Percentiles rank a stretch among this genome's conserved stretches.
These are phyloP conservation scores for Calidris pygmaea DNA, from an alignment of 2,113 vertebrate genomes.

Conservation along the genomic window DNA sequence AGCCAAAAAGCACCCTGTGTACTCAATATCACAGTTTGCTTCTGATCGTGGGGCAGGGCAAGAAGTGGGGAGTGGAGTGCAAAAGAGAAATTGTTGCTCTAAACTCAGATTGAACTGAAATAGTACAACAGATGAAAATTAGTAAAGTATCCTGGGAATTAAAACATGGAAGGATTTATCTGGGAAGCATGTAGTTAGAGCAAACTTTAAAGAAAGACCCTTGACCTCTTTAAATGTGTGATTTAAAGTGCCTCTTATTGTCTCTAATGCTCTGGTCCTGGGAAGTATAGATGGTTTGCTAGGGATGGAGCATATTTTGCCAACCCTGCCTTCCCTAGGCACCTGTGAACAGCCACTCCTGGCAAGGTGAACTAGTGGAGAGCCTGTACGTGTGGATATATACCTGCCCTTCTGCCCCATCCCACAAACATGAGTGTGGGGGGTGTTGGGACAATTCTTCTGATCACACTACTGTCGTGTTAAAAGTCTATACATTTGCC, in stretches of 20 bases:
- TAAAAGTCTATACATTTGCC: not conserved
- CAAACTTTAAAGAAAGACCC: not conserved
- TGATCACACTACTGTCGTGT: not conserved
- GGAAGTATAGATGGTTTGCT: not conserved
- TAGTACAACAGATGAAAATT: not conserved
- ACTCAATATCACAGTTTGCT: not conserved
- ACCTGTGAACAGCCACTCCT: not conserved
- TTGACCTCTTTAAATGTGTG: not conserved
- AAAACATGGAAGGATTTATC: not conserved
- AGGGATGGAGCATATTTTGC: not conserved
- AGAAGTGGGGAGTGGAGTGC: not conserved
- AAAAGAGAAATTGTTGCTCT: not conserved
- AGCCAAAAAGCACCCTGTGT: not conserved
- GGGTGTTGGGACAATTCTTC: not conserved
- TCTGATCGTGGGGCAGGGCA: not conserved
- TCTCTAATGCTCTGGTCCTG: not conserved
- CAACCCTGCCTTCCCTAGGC: not conserved
- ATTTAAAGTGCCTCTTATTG: not conserved
- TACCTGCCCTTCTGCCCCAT: not conserved
- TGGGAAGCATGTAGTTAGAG: not conserved
- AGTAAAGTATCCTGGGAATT: not conserved
- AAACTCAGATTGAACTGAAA: slow-evolving; percentile 46
- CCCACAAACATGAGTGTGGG: not conserved
- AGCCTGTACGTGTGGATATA: accelerated
- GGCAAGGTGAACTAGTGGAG: not conserved